Evolutionary conservation across 2,113 vertebrate species (phyloP), one percentile per base, ranked within the genome.

Genomic region (Grammomys surdaster): DNA sequence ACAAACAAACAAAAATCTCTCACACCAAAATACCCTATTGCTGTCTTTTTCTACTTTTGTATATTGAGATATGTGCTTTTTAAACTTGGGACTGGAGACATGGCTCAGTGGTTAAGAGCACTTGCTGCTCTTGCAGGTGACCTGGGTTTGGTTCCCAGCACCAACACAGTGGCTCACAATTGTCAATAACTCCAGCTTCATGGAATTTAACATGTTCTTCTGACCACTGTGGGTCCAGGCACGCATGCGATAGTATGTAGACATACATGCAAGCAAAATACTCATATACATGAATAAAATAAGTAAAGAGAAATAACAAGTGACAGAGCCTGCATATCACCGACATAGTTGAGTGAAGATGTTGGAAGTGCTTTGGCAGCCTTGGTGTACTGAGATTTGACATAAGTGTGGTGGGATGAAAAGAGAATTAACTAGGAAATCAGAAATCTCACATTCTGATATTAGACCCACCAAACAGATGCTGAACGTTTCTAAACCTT

Each of bases 21-120:
- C 97, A 5, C 33, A 96, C 93, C 93, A 70, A 72, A 90, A 88
- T 93, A 88, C 16, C 28, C 40, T 90, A 36, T 94, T 95, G 92
- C 89, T 93, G 36, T 67, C 65, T 69, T 88, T 40, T 86, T 56
- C 95, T 96, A 90, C 78, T 94, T 90, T 0, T 0, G 13, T 76
- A 70, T 16, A 7, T 88, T 95, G 51, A 96, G 56, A 43, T 91
- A 4, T 4, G 60, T 84, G 6, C 4, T 91, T 95, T 89, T 89
- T 88, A 78, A 69, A 86, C 48, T 86, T 2, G 4, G 26, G 24
- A 16, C 81, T 85, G n/a, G 58, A 46, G 58, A 63, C n/a, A 46
- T n/a, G 36, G 36, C 54, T 85, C 81, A 63, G 58, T 85, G 58
- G 40, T 43, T 63, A 65, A 65, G 58, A 85, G 26, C 28, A 63